Base-by-base conservation (phyloP, 2,888 invertebrate genomes). In the Tortrix viridana region DNA sequence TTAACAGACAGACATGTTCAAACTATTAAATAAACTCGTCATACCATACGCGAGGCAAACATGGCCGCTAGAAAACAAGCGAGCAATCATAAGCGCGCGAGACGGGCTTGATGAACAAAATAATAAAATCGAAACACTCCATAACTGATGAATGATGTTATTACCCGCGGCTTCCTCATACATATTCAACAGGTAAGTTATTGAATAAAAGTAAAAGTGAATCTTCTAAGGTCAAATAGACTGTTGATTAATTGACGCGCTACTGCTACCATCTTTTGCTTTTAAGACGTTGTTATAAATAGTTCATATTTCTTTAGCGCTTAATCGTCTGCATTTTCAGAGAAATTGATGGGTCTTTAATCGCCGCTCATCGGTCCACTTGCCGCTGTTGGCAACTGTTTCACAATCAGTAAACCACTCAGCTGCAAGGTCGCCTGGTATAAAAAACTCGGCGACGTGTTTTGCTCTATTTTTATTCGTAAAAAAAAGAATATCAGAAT, bases 131-230 rank as follows among this genome's bases (percentile, higher is more conserved):
- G 74, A 81, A 81, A 81, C 76, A 74, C 73, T 71, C 76, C 79
- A 80, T 79, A 81, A 74, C 76, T 75, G 71, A 75, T 75, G 74
- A 77, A 81, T 80, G 78, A 84, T 84, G 79, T 79, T 84, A 80
- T 84, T 80, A 80, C 78, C 74, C 73, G 69, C 74, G 69, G 69
- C 73, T 71, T 73, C 70, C 80, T 86, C 81, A 86, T 87, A 79
- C 75, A 86, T 86, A 88, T 86, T 86, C 83, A 84, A 81, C 77
- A 76, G 78, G 75, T 79, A 72, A 79, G 80, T 82, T 88, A 82
- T 84, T 85, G 79, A 83, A 85, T 82, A 88, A 88, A 89, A 90
- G 89, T 89, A 89, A 91, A 86, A 89, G 90, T 88, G 78, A 82
- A 82, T 85, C 82, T 79, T 75, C 76, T 77, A 74, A 75, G 71